phyloP scores from a whole-genome alignment of 2,888 invertebrate species.

The Protophormia terraenovae region DNA sequence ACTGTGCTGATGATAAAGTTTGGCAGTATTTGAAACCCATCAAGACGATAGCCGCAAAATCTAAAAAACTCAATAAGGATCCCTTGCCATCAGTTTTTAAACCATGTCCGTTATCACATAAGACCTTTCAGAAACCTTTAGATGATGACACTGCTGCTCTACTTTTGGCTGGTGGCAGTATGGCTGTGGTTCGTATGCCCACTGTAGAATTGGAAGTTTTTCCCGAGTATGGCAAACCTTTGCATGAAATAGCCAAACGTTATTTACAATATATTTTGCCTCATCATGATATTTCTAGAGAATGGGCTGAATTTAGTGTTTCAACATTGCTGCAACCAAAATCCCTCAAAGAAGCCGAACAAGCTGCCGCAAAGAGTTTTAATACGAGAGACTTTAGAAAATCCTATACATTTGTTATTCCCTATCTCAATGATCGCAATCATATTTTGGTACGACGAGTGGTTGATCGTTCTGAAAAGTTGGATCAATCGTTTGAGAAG shows the following conservation, averaged over 20 bases:
- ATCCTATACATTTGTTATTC: slow-evolving; percentile 83
- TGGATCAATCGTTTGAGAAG: slow-evolving; percentile 74
- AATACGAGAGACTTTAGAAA: slow-evolving; percentile 63
- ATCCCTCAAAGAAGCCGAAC: slow-evolving; percentile 69
- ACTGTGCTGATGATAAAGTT: slow-evolving; percentile 73
- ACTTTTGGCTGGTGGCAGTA: slow-evolving; percentile 75
- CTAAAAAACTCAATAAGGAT: slow-evolving; percentile 72
- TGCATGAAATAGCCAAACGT: slow-evolving; percentile 78
- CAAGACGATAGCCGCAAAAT: slow-evolving; percentile 69
- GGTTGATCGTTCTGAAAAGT: slow-evolving; percentile 78
- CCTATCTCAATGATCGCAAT: slow-evolving; percentile 84
- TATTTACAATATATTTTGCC: slow-evolving; percentile 80
- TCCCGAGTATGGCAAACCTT: slow-evolving; percentile 77
- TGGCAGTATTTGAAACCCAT: slow-evolving; percentile 72
- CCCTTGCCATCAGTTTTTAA: slow-evolving; percentile 73
- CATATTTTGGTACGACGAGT: slow-evolving; percentile 83
- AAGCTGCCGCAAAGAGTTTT: slow-evolving; percentile 64
- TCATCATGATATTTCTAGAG: slow-evolving; percentile 78
- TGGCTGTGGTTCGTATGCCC: slow-evolving; percentile 80
- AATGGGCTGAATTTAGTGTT: slow-evolving; percentile 81
- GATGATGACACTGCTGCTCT: slow-evolving; percentile 77
- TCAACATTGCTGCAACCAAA: slow-evolving; percentile 75
- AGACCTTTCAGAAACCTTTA: slow-evolving; percentile 74
- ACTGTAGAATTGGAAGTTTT: slow-evolving; percentile 78
- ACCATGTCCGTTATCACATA: slow-evolving; percentile 79